These are phyloP conservation scores for Axinella damicornis DNA, from an alignment of 37 sponge, comb jelly and placozoan genomes.

Conservation along the genomic window DNA sequence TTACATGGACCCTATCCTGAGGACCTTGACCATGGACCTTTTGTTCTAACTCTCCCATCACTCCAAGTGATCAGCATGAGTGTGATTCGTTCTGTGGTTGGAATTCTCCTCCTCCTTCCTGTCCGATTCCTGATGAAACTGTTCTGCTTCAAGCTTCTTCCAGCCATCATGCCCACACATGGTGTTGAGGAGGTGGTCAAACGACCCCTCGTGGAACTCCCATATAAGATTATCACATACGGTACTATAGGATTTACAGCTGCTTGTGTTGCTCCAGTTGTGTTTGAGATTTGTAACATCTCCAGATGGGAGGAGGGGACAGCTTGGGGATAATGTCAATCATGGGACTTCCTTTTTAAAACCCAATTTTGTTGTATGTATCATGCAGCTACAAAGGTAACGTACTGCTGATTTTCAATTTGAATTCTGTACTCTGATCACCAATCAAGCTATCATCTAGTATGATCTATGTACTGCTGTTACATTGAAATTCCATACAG, in stretches of 20 bases:
- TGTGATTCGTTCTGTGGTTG: conserved; percentile 75
- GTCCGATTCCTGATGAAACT: conserved; percentile 84
- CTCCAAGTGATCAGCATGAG: conserved; percentile 43
- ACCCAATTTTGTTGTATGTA: no score
- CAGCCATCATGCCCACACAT: conserved; percentile 83
- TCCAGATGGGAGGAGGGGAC: conserved; percentile 28
- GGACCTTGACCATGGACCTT: conserved; percentile 60
- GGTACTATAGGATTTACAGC: conserved; percentile 75
- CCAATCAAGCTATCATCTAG: no score
- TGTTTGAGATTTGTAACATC: conserved; percentile 67
- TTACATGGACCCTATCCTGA: conserved; percentile 60
- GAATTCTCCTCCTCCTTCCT: conserved; percentile 80
- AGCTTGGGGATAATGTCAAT: neutral
- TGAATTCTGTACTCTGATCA: no score
- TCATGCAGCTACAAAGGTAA: no score
- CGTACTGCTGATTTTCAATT: no score
- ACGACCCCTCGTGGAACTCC: conserved; percentile 85
- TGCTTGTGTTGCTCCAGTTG: conserved; percentile 16
- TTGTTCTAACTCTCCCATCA: conserved; percentile 45
- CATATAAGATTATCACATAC: conserved; percentile 90
- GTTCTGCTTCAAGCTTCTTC: conserved; percentile 84
- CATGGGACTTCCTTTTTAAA: no score
- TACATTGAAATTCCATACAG: no score
- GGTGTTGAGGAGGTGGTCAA: conserved; percentile 76
- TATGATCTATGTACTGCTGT: no score